A percentile compares a stretch with the other conserved stretches of the same genome.
Conservation (phyloP, 1,140 invertebrate genomes). For the Himalopsyche phryganea region DNA sequence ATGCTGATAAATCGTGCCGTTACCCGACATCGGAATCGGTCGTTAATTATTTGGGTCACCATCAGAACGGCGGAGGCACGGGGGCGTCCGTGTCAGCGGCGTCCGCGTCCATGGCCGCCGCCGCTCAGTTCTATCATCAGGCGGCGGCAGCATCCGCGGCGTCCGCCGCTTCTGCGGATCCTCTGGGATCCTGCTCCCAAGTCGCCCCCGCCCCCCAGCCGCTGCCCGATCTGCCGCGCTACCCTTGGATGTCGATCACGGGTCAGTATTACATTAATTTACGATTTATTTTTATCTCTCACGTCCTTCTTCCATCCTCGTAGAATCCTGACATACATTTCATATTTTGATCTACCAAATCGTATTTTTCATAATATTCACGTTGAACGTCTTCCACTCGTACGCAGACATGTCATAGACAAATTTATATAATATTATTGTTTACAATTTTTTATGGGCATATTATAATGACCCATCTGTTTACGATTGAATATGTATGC, state of each 20-base stretch:
- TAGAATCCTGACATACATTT: no score
- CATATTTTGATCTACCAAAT: no score
- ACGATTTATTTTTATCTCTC: background rate
- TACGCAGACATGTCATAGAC: no score
- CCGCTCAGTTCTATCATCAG: slow-evolving; percentile 85
- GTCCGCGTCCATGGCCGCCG: slow-evolving; percentile 72
- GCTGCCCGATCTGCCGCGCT: slow-evolving; percentile 84
- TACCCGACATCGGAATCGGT: slow-evolving; percentile 71
- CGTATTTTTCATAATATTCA: no score
- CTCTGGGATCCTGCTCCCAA: slow-evolving; percentile 51
- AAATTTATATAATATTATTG: no score
- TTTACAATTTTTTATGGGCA: no score
- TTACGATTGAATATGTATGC: no score
- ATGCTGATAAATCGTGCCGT: slow-evolving; percentile 72
- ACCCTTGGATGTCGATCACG: slow-evolving; percentile 97
- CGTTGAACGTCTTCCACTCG: no score
- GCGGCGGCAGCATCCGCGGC: slow-evolving; percentile 61
- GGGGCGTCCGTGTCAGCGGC: slow-evolving; percentile 72
- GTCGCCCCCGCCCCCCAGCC: slow-evolving; percentile 60
- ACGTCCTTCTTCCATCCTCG: background rate
- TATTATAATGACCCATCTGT: no score
- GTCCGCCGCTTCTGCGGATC: slow-evolving; percentile 55
- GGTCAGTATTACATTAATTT: slow-evolving; percentile 62
- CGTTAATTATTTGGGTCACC: slow-evolving; percentile 76
- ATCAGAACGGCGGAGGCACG: slow-evolving; percentile 68